Percentiles rank a stretch among this genome's conserved stretches.
Evolutionary conservation across 2,888 invertebrate species (phyloP).

Genomic region (Stenoptilia bipunctidactyla): DNA sequence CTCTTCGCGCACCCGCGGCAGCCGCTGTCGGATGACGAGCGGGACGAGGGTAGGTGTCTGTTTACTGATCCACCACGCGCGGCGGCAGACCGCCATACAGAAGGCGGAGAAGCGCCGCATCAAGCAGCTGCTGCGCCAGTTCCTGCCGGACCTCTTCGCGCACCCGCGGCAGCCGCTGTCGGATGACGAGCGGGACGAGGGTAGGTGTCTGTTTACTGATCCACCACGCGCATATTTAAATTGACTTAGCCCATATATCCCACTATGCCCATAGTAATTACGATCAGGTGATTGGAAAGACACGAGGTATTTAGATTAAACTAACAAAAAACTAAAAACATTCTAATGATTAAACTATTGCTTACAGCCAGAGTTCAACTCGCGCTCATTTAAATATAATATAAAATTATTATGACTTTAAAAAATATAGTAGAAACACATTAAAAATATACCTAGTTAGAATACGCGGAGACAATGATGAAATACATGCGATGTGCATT

Average conservation of each 20-base stretch:
- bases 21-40: conserved; percentile 94
- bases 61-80: conserved; percentile 97
- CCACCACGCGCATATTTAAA: conserved; percentile 97
- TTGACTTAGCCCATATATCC: too few species aligned
- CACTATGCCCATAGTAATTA: too few species aligned
- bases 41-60: conserved; percentile 83
- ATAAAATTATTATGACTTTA: too few species aligned
- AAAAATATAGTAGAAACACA: too few species aligned
- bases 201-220: conserved; percentile 88
- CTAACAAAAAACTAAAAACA: too few species aligned
- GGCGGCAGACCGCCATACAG: conserved; percentile 93
- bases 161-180: conserved; percentile 91
- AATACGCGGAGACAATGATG: conserved; percentile 36
- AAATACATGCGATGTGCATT: conserved; percentile 41
- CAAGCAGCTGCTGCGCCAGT: conserved; percentile 91
- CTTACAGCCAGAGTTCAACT: too few species aligned
- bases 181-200: conserved; percentile 91
- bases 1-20: conserved; percentile 91
- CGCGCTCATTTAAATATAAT: too few species aligned
- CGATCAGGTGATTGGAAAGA: too few species aligned
- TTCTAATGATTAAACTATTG: too few species aligned
- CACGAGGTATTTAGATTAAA: too few species aligned
- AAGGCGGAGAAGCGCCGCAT: conserved; percentile 97
- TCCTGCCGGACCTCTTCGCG: conserved; percentile 94
- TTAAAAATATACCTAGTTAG: too few species aligned